Base-by-base conservation (phyloP, 2,888 invertebrate species). In the Gandaritis pyraliata region DNA sequence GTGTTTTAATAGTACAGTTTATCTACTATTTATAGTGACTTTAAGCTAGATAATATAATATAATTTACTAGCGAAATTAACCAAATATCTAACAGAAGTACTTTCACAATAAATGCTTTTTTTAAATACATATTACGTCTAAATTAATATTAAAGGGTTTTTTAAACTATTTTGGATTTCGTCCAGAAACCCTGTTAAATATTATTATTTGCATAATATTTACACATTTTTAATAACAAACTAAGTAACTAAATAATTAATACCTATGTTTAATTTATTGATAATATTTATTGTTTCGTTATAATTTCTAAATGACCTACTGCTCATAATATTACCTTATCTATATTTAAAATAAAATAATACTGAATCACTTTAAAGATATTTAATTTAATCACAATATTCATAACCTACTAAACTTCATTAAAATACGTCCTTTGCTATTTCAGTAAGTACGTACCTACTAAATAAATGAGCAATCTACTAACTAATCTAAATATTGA, bases 171-270 rank as follows among this genome's bases (percentile, higher is more conserved):
- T 70, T 70, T 57, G 77, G 81, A 81, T 82, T 81, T 78, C 75
- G 73, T 68, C 61, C 57, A 76, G 70, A 75, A 83, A 82, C 81
- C 83, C 82, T 83, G 81, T 82, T 66, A 72, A 54, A 16, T 16
- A 16, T 43, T 16, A 16, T 16, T 16, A 66, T 69, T 72, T 63
- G 71, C 67, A 63, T 58, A 41, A 48, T 60, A 53, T 65, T 52
- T 61, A 60, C 53, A 64, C 4, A 33, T 33, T 50, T 53, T 73
- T 72, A 72, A 58, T 71, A 74, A 64, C 67, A 72, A 59, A 70
- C 69, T 70, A 72, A 33, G 10, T 13, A 10, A 29, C 7, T 46
- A 11, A 6, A 6, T 18, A 29, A 46, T n/a, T 23, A 46, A 10
- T 7, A 16, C 4, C 30, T 15, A 45, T 49, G 38, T 38, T 16